Evolutionary conservation across 2,113 vertebrate species (phyloP), one percentile per base, ranked within the genome.

Genomic region (Enhydra lutris): DNA sequence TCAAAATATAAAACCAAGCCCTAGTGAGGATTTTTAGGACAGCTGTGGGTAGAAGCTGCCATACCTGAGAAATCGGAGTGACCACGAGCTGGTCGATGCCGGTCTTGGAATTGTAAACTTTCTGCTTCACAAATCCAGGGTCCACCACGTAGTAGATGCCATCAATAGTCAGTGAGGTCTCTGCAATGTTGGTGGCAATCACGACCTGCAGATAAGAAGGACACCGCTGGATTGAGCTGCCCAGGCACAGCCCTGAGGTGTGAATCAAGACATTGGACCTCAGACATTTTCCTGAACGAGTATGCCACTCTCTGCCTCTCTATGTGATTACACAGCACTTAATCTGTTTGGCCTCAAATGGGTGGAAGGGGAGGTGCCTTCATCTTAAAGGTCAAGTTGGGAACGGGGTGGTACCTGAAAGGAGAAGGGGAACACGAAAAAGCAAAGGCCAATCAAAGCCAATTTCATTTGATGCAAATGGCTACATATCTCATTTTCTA

Each of bases 101-200:
- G 0, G 99, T 99, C 98, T 99, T 99, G 39, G 99, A 99, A 98
- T 99, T 99, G 98, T 99, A 99, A 26, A 99, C 99, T 86, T 99
- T 99, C 96, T 99, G 99, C 96, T 99, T 99, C 95, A 99, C 99
- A 89, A 99, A 99, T 47, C 99, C 99, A 12, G 99, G 99, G 98
- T 99, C 99, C 0, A 99, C 99, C 5, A 99, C 99, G 0, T 99
- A 99, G 95, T 99, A 99, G 95, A 99, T 99, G 1, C 99, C 99
- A 67, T 99, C 99, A 31, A 99, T 99, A 29, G 99, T 99, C 96
- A 99, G 97, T 1, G 99, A 99, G 0, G 99, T 99, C 98, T 99
- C 99, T 0, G 99, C 99, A 0, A 99, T 99, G 98, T 99, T 99
- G 34, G 99, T 99, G 90, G 99, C 99, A 7, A 99, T 99, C 94